Evolutionary conservation across 2,888 invertebrate genomes (phyloP).

Genomic region (Gasteruption jaculator): DNA sequence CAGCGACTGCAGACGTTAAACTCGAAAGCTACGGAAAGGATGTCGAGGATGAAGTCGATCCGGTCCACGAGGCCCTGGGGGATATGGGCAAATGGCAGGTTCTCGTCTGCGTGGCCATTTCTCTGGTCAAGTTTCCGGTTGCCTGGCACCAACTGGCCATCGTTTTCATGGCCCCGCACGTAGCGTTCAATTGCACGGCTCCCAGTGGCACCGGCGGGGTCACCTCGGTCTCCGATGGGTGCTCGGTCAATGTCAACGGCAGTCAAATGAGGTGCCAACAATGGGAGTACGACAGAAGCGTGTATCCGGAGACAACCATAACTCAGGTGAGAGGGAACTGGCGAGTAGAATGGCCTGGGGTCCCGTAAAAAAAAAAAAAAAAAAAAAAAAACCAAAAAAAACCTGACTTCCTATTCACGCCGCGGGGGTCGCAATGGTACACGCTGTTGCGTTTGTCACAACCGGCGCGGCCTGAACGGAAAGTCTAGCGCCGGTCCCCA

Average conservation of each 20-base stretch:
- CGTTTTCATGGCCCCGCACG: slow-evolving; percentile 70
- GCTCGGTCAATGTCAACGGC: slow-evolving; percentile 49
- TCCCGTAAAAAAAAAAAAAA: neutral
- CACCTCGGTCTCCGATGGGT: slow-evolving; percentile 31
- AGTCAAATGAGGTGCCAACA: slow-evolving; percentile 55
- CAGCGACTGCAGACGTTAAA: too few species aligned
- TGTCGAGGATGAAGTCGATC: slow-evolving; percentile 53
- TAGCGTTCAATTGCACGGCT: slow-evolving; percentile 56
- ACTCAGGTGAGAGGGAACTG: slow-evolving; percentile 53
- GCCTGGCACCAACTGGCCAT: slow-evolving; percentile 79
- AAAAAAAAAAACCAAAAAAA: too few species aligned
- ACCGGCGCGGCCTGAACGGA: too few species aligned
- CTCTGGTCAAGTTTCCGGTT: slow-evolving; percentile 71
- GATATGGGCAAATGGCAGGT: slow-evolving; percentile 73
- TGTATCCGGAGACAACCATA: slow-evolving; percentile 69
- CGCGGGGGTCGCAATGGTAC: too few species aligned
- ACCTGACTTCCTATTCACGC: too few species aligned
- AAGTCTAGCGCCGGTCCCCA: too few species aligned
- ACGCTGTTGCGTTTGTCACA: too few species aligned
- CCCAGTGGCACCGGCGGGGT: slow-evolving; percentile 41
- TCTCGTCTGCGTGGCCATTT: slow-evolving; percentile 65
- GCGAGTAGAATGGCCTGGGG: neutral
- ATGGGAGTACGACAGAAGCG: slow-evolving; percentile 60
- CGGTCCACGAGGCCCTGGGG: slow-evolving; percentile 67
- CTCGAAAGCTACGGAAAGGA: slow-evolving; percentile 12